Evolutionary conservation across 2,113 vertebrate genomes (phyloP).

Genomic region (Seriola dumerili): DNA sequence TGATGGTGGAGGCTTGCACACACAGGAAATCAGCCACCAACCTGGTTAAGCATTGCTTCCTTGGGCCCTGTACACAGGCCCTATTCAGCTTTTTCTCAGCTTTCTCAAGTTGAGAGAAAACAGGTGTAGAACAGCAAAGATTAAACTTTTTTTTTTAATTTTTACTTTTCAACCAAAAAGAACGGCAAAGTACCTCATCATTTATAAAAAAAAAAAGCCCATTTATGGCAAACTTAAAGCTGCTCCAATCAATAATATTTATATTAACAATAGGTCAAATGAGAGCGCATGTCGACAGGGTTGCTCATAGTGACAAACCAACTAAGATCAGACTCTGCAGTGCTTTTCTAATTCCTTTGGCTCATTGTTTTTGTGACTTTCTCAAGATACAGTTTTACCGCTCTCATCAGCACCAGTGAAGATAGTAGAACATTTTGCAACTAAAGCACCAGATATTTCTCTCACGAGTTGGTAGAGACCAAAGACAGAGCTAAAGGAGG

Average conservation of each 20-base stretch:
- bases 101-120: background rate
- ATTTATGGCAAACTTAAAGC: background rate
- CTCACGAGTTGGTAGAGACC: background rate
- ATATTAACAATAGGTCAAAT: background rate
- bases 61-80: slow-evolving; percentile 23
- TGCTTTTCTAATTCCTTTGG: background rate
- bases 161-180: no score
- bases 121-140: background rate
- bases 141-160: background rate
- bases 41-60: slow-evolving; percentile 59
- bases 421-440: background rate
- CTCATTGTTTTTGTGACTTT: background rate
- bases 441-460: background rate
- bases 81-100: background rate
- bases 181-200: background rate
- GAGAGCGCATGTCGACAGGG: background rate
- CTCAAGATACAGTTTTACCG: background rate
- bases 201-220: background rate
- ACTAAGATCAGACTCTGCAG: no score
- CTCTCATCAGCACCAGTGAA: background rate
- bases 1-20: slow-evolving; percentile 39
- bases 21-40: slow-evolving; percentile 57
- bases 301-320: background rate
- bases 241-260: background rate
- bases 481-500: background rate